Conservation (phyloP, 2,113 vertebrate genomes). For the Riparia riparia region DNA sequence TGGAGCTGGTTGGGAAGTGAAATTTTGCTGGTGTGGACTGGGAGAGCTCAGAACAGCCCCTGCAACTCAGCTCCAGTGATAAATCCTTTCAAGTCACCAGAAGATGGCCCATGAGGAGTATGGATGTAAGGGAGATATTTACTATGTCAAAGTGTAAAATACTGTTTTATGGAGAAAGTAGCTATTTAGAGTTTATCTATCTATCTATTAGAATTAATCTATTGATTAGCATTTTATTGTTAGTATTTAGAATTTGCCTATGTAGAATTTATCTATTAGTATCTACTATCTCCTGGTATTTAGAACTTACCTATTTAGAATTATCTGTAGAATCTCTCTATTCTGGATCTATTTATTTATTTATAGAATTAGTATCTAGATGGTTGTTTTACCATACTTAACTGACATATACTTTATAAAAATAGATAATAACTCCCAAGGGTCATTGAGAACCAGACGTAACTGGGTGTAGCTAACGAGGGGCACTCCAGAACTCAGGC, state of each 20-base stretch:
- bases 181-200: neutral
- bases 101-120: neutral
- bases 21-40: neutral
- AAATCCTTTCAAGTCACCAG: neutral
- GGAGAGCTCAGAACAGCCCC: neutral
- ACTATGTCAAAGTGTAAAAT: neutral
- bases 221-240: neutral
- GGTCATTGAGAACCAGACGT: neutral
- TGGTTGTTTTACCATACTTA: neutral
- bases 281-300: neutral
- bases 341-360: neutral
- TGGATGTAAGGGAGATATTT: neutral
- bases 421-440: neutral
- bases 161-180: neutral
- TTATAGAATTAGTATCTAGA: neutral
- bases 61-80: neutral
- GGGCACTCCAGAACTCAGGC: neutral
- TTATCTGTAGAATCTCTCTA: neutral
- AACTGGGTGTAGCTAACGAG: neutral
- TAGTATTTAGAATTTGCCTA: neutral
- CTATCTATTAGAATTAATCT: neutral
- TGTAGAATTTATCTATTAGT: neutral
- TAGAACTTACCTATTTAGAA: neutral
- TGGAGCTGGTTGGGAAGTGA: neutral
- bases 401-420: neutral